Evolutionary conservation across 2,113 vertebrate species (phyloP), one percentile per base, ranked within the genome.

Genomic region (Lampris megalopsis): DNA sequence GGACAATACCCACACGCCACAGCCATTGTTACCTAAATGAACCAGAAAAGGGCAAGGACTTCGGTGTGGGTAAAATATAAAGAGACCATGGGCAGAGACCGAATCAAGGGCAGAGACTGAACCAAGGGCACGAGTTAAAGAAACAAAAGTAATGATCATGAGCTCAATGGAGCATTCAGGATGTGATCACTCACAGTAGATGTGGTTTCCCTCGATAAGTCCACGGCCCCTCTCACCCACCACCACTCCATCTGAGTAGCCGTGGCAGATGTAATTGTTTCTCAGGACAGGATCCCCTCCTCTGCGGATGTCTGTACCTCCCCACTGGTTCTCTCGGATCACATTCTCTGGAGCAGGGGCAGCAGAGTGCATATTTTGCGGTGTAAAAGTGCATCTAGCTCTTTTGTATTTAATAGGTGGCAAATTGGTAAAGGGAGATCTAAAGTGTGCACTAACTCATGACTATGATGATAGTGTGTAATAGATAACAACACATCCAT

Each of bases 311-410:
- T 97, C 97, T 1, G 92, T 95, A 0, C 96, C 96, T 0, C 96
- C 97, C 96, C 97, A 97, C 75, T 97, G 96, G 85, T 97, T 98
- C 89, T 97, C 94, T 35, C 92, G 94, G 80, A 98, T 97, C 48
- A 98, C 89, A 1, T 97, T 98, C 80, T 96, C 97, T 98, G 67
- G 9, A 71, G 71, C 54, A 56, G 48, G 48, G 61, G 24, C 24
- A 24, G 24, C 24, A 24, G 24, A 24, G 24, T 24, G 24, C 24
- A 70, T 63, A 1, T 2, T 13, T 53, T 45, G 24, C 9, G 38
- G 45, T 38, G 8, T 53, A 4, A n/a, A 36, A 35, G 10, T 11
- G 49, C 9, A 45, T 0, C 11, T 43, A 11, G 3, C 41, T 9
- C 6, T 66, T 56, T 57, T 4, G 7, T 1, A 5, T 60, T 58